These are phyloP conservation scores for Oreocharis arfaki DNA, from an alignment of 2,113 vertebrate genomes.

Conservation along the genomic window DNA sequence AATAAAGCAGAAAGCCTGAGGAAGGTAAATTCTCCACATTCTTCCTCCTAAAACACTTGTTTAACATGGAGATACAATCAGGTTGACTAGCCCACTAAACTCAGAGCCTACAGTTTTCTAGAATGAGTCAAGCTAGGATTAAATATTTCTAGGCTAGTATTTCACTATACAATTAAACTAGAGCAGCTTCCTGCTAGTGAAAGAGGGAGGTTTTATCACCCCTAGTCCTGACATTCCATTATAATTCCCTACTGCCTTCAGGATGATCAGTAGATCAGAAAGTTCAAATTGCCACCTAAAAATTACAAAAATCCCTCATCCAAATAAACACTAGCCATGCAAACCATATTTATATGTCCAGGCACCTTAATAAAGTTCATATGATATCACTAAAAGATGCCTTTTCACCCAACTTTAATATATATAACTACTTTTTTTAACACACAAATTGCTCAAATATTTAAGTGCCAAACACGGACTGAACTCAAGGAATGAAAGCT, in stretches of 20 bases:
- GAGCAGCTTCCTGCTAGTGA: neutral
- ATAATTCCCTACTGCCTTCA: neutral
- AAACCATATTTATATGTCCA: neutral
- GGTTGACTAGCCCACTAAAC: neutral
- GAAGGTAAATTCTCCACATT: neutral
- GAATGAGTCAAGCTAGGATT: neutral
- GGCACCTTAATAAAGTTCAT: neutral
- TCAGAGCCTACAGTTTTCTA: neutral
- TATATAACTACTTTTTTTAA: neutral
- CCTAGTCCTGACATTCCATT: neutral
- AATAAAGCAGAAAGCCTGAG: neutral
- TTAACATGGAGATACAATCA: neutral
- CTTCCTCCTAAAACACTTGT: neutral
- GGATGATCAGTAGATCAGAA: neutral
- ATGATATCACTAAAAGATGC: neutral
- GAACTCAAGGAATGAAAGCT: neutral
- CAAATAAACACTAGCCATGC: neutral
- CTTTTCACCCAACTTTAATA: neutral
- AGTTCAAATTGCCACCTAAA: neutral
- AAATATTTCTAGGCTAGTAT: neutral
- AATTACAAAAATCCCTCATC: neutral
- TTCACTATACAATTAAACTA: neutral
- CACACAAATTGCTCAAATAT: neutral
- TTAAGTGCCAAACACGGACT: neutral
- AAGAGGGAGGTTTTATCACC: neutral